A percentile compares a stretch with the other conserved stretches of the same genome.
Conservation (phyloP, 92 coral and sea anemone species). For the Galaxea fascicularis region DNA sequence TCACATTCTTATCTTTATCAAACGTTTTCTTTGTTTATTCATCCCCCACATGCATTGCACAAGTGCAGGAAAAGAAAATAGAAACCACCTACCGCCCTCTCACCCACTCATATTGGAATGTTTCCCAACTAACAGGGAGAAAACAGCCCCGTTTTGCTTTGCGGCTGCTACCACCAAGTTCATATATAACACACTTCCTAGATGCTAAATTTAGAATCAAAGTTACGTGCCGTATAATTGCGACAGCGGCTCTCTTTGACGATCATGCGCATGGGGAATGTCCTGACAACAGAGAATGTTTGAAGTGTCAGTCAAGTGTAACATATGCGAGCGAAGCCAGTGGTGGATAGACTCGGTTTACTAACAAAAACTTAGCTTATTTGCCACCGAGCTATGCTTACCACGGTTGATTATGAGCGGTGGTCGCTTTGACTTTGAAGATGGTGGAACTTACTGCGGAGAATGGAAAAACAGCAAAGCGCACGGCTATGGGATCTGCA, state of each 20-base stretch:
- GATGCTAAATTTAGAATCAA: too few relatives aligned
- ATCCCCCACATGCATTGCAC: too few relatives aligned
- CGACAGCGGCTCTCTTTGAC: background rate
- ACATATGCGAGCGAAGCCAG: constrained; percentile 4
- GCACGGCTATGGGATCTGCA: constrained; percentile 91
- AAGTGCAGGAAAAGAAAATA: too few relatives aligned
- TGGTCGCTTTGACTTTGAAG: constrained; percentile 96
- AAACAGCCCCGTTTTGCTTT: too few relatives aligned
- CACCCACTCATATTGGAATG: too few relatives aligned
- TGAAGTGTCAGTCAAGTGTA: constrained; percentile 33
- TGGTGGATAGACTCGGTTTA: constrained; percentile 18
- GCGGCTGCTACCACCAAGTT: too few relatives aligned
- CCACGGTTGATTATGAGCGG: constrained; percentile 83
- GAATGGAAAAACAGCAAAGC: constrained; percentile 95
- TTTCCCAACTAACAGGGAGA: too few relatives aligned
- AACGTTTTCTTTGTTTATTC: too few relatives aligned
- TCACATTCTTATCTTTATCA: too few relatives aligned
- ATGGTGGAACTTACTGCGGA: constrained; percentile 94
- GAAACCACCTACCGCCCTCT: too few relatives aligned
- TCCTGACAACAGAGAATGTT: background rate
- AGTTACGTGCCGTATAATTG: too few relatives aligned
- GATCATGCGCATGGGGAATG: constrained; percentile 19
- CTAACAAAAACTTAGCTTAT: constrained; percentile 5
- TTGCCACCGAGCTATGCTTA: constrained; percentile 84
- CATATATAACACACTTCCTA: too few relatives aligned